Percentiles rank a stretch among this genome's conserved stretches.
phyloP scores from a whole-genome alignment of 2,797 vertebrate species.

The Mormyrus proboscirostris region DNA sequence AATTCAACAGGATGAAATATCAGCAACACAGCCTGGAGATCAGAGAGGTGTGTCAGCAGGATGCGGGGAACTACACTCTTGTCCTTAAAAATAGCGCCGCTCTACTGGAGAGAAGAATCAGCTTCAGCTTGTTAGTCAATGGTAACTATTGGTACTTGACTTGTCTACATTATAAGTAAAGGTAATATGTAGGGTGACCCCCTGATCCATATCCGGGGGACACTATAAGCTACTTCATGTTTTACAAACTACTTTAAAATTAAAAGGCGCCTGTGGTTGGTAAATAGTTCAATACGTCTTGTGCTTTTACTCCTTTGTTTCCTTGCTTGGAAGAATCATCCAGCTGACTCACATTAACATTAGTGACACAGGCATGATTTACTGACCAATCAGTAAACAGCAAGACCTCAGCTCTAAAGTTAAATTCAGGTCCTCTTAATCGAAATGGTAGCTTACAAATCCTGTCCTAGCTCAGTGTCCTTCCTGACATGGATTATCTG shows the following conservation, averaged over 20 bases:
- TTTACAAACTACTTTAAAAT: not conserved
- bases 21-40: slow-evolving; percentile 80
- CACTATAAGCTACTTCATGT: not conserved
- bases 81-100: slow-evolving; percentile 73
- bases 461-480: not conserved
- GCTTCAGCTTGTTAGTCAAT: slow-evolving; percentile 68
- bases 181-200: not conserved
- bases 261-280: not conserved
- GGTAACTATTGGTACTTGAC: slow-evolving; percentile 50
- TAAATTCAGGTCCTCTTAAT: not conserved
- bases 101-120: slow-evolving; percentile 70
- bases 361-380: not conserved
- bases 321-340: not conserved
- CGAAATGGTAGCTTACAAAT: not conserved
- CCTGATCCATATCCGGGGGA: not conserved
- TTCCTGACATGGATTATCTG: not conserved
- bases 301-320: not conserved
- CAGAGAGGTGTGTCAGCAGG: slow-evolving; percentile 78
- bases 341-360: not conserved
- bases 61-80: slow-evolving; percentile 74
- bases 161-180: not conserved
- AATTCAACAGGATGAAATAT: slow-evolving; percentile 68
- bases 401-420: not conserved
- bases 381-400: not conserved
- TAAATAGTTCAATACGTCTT: not conserved